A percentile compares a stretch with the other conserved stretches of the same genome.
These are phyloP conservation scores for Globodera ellingtonae DNA, from an alignment of 1,140 invertebrate species.

Conservation along the genomic window DNA sequence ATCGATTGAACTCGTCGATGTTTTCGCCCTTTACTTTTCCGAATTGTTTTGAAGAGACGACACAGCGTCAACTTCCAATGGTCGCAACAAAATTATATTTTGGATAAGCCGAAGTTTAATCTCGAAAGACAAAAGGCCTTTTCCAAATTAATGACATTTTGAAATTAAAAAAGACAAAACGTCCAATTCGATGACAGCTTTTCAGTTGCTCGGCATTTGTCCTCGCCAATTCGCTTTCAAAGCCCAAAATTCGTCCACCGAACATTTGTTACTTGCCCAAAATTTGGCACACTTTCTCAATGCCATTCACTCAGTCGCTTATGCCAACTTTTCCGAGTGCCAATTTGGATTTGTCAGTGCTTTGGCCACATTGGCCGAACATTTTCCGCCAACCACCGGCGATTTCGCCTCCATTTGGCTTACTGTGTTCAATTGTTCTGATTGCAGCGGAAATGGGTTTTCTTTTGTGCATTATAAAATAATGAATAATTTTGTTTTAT, in stretches of 20 bases:
- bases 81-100: not conserved
- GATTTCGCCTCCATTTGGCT: not conserved
- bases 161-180: not conserved
- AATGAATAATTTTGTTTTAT: not conserved
- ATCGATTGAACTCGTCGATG: not conserved
- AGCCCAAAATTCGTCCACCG: not conserved
- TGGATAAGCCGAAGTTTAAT: too few relatives aligned
- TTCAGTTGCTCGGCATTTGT: conserved; percentile 37
- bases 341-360: conserved; percentile 7
- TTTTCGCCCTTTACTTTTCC: conserved; percentile 21
- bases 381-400: conserved; percentile 3
- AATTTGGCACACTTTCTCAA: conserved; percentile 5
- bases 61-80: conserved; percentile 21
- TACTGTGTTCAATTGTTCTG: not conserved
- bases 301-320: conserved; percentile 2
- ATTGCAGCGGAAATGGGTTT: not conserved
- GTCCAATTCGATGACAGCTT: not conserved
- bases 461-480: too few relatives aligned
- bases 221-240: conserved; percentile 27
- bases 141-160: too few relatives aligned
- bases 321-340: conserved; percentile 15
- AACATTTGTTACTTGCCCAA: not conserved
- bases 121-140: too few relatives aligned
- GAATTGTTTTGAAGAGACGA: conserved; percentile 18
- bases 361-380: not conserved